Evolutionary conservation across 1,140 invertebrate genomes (phyloP).

Genomic region (Neodiprion virginianus): DNA sequence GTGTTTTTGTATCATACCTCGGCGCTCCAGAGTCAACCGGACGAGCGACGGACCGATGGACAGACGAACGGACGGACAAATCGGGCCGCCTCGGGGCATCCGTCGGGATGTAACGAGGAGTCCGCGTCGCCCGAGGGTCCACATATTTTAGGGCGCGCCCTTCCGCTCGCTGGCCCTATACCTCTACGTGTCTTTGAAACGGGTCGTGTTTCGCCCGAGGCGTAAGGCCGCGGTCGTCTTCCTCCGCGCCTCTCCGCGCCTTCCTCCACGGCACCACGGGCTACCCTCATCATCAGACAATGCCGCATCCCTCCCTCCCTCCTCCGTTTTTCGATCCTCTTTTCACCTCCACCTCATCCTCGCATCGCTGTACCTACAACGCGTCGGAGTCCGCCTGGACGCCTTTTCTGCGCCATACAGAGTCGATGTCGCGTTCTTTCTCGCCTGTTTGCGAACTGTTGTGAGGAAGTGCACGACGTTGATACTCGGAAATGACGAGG

Average conservation of each 20-base stretch:
- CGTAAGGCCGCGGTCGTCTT: slow-evolving; percentile 30
- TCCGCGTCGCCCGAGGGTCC: slow-evolving; percentile 50
- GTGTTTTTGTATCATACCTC: slow-evolving; percentile 59
- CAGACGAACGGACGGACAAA: slow-evolving; percentile 21
- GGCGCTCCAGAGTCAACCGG: slow-evolving; percentile 42
- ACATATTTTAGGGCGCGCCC: slow-evolving; percentile 60
- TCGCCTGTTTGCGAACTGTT: too few species aligned
- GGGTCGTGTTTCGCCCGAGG: slow-evolving; percentile 49
- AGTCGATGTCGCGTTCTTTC: too few species aligned
- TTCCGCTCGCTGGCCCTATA: slow-evolving; percentile 33
- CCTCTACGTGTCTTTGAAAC: slow-evolving; percentile 54
- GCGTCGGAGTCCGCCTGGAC: slow-evolving; percentile 11
- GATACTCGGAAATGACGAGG: too few species aligned
- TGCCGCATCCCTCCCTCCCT: slow-evolving; percentile 5
- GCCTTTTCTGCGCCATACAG: slow-evolving; percentile 9
- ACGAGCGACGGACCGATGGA: slow-evolving; percentile 32
- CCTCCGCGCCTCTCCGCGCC: slow-evolving; percentile 13
- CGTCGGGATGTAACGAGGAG: slow-evolving; percentile 55
- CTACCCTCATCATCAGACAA: too few species aligned
- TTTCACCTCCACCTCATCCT: slow-evolving; percentile 5
- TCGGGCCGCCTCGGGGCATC: slow-evolving; percentile 34
- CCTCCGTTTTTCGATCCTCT: slow-evolving; percentile 7
- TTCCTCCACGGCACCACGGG: too few species aligned
- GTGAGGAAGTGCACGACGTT: too few species aligned
- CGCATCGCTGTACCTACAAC: slow-evolving; percentile 8